Evolutionary conservation across 2,888 invertebrate genomes (phyloP), one percentile per base, ranked within the genome.

Genomic region (Linnaemya tessellans): DNA sequence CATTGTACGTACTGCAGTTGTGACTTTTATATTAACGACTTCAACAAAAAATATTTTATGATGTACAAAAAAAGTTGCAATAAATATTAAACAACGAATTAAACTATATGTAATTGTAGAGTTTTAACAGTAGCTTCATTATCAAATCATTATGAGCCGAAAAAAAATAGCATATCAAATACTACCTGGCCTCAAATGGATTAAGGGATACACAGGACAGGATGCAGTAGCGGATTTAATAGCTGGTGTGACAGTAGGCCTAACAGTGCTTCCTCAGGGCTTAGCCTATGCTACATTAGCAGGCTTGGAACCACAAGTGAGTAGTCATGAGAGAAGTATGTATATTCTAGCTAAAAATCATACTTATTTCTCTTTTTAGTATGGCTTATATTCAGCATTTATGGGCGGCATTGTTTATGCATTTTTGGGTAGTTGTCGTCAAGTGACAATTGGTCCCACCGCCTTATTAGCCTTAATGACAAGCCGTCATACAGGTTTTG

Each of bases 381-480:
- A 97, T 93, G 98, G 98, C 3, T 94, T 99, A 68, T 98, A 98
- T 93, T 98, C 98, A 0, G 97, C 98, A 0, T 98, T 98, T 92
- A 95, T 98, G 93, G 98, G 98, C 1, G 98, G 98, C 43, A 97
- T 98, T 92, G 94, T 98, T 51, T 99, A 98, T 93, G 95, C 96
- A 68, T 92, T 98, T 82, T 95, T 98, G 88, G 98, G 98, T 35
- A 97, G 97, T 67, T 96, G 96, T 90, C 96, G 96, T 88, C 97
- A 97, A 90, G 97, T 97, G 80, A 97, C 97, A 8, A 95, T 97
- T 83, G 97, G 98, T 9, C 98, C 98, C 3, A 98, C 98, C 0
- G 98, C 98, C n/a, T 94, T 92, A 41, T 81, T 98, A 95, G 96
- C 98, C 0, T 94, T 98, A 43, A 97, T 98, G 96, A 98, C 98